phyloP scores from a whole-genome alignment of 2,113 vertebrate genomes.

The Clarias magur region DNA sequence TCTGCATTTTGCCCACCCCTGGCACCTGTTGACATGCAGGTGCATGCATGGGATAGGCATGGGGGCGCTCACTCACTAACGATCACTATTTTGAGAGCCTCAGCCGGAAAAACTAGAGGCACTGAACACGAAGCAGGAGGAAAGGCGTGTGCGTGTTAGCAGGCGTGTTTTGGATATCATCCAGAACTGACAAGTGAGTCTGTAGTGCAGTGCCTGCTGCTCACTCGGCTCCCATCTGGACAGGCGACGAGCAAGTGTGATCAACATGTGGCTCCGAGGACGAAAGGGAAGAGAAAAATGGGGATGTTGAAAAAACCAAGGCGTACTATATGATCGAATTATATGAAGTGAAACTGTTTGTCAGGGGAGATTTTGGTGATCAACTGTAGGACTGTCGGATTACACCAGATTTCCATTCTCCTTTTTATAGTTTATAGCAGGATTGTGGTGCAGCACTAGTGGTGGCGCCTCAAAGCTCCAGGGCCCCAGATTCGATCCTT shows the following conservation, averaged over 20 bases:
- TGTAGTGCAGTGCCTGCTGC: conserved; percentile 44
- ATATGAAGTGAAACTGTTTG: conserved; percentile 8
- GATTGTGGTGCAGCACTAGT: not conserved
- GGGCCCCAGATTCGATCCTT: not conserved
- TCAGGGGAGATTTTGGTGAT: not conserved
- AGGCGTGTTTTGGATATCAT: conserved; percentile 35
- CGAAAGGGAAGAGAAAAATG: not conserved
- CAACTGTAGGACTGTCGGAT: not conserved
- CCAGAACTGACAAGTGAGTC: conserved; percentile 34
- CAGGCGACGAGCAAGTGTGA: conserved; percentile 34
- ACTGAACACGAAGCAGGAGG: conserved; percentile 37
- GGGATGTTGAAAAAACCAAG: conserved; percentile 3
- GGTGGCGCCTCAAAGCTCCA: not conserved
- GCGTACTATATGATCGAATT: not conserved
- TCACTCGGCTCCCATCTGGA: conserved; percentile 50
- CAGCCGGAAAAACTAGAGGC: not conserved
- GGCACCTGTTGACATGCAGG: not conserved
- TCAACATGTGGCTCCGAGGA: conserved; percentile 34
- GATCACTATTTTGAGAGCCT: conserved; percentile 36
- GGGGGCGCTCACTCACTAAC: not conserved
- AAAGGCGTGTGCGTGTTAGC: conserved; percentile 24
- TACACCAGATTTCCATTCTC: not conserved
- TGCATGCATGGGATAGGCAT: not conserved
- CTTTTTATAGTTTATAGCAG: not conserved
- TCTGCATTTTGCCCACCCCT: conserved; percentile 15